Evolutionary conservation across 1,140 invertebrate species (phyloP), one percentile per base, ranked within the genome.

Genomic region (Zaprionus kolodkinae): DNA sequence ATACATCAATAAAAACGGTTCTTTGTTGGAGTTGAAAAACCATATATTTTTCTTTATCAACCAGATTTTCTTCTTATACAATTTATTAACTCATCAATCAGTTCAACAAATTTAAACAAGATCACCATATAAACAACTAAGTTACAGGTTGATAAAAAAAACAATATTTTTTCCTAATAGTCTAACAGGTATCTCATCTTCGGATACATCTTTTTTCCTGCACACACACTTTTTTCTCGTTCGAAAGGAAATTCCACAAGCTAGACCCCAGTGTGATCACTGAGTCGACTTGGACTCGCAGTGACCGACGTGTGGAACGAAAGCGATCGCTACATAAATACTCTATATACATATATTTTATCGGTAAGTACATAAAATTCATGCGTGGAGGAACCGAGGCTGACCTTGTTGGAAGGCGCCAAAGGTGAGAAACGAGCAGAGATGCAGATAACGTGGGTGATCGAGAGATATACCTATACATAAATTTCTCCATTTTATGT

Each of bases 341-440:
- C 33, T 76, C n/a, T n/a, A n/a, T n/a, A 86, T 86, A 33, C 13
- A 50, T 27, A 81, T 81, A 88, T 89, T 87, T 89, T 72, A 88
- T 89, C 70, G 87, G 80, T 76, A 84, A 88, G 80, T 88, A 89
- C 85, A 88, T 88, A 89, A 88, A 87, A 84, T 50, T 50, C 60
- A 59, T 66, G 65, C 74, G 50, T 59, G 52, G 33, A 33, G 15
- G 54, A 35, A 27, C 3, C 38, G 43, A 33, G 50, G 6, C 40
- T 80, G 84, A 88, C 84, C 84, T 88, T 88, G 84, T 71, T 57
- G 30, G 64, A 79, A 79, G 72, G 72, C 72, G 76, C 65, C 82
- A 75, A 88, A 88, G 84, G 84, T 88, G 85, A 72, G 71, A 40
- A 68, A 40, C 52, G 21, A 56, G 13, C 27, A 30, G 27, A 54